Percentiles rank a stretch among this genome's conserved stretches.
Conservation (phyloP, 1,140 invertebrate species). For the Leptestheria dahalacensis region DNA sequence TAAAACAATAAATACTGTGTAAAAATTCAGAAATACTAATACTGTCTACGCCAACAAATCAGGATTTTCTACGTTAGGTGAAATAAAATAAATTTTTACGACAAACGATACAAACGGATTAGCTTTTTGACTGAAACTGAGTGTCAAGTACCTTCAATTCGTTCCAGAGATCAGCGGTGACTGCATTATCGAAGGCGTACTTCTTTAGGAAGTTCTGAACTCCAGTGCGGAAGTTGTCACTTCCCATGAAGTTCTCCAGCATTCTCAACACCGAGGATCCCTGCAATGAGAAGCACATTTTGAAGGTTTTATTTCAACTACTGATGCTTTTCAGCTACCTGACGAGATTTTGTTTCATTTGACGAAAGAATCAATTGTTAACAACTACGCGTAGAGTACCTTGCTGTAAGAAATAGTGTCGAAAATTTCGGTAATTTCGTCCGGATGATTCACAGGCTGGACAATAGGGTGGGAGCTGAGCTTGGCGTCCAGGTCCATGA, state of each 20-base stretch:
- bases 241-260: constrained; percentile 68
- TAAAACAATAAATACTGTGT: too few species aligned
- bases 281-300: constrained; percentile 31
- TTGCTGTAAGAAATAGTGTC: constrained; percentile 86
- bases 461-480: constrained; percentile 76
- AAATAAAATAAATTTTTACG: too few species aligned
- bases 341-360: neutral
- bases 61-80: too few species aligned
- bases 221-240: constrained; percentile 52
- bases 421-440: constrained; percentile 83
- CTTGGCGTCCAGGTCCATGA: constrained; percentile 59
- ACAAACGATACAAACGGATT: too few species aligned
- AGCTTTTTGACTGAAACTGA: too few species aligned
- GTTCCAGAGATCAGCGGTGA: constrained; percentile 58
- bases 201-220: constrained; percentile 56
- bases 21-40: too few species aligned
- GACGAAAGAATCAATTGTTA: neutral
- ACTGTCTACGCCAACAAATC: too few species aligned
- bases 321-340: too few species aligned
- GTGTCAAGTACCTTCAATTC: constrained; percentile 35
- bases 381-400: constrained; percentile 32
- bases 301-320: constrained; percentile 15
- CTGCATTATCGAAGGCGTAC: constrained; percentile 54
- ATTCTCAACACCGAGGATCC: constrained; percentile 77
- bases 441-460: constrained; percentile 60